A percentile compares a stretch with the other conserved stretches of the same genome.
phyloP scores from a whole-genome alignment of 2,113 vertebrate genomes.

The Stictonetta naevosa region DNA sequence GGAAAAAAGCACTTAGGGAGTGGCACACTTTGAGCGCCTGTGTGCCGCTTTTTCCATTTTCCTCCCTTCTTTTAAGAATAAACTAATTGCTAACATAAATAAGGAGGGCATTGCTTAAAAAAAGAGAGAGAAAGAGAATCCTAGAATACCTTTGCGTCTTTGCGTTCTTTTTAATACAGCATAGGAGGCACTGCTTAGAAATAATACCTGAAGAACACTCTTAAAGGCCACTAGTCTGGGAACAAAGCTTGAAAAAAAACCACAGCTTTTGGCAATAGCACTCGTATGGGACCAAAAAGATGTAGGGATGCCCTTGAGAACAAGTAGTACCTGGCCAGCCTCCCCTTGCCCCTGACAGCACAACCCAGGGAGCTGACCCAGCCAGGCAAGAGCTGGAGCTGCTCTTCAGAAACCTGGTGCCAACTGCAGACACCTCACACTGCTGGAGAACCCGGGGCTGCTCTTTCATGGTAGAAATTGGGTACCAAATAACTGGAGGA shows the following conservation, averaged over 20 bases:
- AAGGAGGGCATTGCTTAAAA: neutral
- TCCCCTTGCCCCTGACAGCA: neutral
- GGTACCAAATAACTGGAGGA: fast-evolving
- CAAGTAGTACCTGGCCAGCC: neutral
- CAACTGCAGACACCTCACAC: fast-evolving
- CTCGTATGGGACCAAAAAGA: neutral
- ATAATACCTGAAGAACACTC: neutral
- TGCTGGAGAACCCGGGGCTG: neutral
- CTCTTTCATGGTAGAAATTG: neutral
- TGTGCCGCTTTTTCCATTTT: neutral
- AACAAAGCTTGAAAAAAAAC: neutral
- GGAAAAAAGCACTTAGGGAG: slow-evolving; percentile 67
- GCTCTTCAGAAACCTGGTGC: neutral
- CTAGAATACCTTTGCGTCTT: neutral
- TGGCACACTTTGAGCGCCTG: slow-evolving; percentile 29
- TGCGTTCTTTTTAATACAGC: neutral
- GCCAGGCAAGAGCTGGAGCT: neutral
- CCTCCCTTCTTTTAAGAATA: slow-evolving; percentile 15
- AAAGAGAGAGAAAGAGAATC: neutral
- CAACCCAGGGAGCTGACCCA: fast-evolving
- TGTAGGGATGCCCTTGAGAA: neutral
- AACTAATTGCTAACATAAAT: slow-evolving; percentile 33
- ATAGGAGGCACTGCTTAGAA: neutral
- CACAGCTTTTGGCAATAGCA: neutral
- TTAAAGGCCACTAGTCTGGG: neutral